phyloP scores from a whole-genome alignment of 2,797 vertebrate genomes.

The Rhynchotus rufescens region DNA sequence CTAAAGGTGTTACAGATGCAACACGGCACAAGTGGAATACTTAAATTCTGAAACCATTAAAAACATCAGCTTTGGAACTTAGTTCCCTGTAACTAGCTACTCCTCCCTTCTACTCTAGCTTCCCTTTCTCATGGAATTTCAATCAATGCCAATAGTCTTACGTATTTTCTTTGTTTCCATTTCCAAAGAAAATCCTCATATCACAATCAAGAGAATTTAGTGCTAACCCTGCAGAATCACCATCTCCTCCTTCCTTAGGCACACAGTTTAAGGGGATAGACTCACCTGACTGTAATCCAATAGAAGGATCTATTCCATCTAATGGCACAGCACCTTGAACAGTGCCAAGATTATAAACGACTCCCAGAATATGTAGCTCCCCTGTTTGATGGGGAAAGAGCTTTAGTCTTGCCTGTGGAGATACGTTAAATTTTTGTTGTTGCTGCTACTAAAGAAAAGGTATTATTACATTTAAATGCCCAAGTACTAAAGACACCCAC shows the following conservation, averaged over 20 bases:
- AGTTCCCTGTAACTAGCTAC: background rate
- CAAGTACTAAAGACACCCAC: background rate
- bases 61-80: background rate
- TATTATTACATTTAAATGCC: slow-evolving; percentile 49
- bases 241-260: background rate
- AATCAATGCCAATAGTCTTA: background rate
- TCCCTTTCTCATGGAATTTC: background rate
- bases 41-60: background rate
- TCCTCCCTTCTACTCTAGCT: background rate
- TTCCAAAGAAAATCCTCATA: background rate
- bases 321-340: slow-evolving; percentile 77
- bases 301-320: slow-evolving; percentile 80
- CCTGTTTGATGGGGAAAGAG: slow-evolving; percentile 94
- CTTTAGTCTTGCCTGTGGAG: slow-evolving; percentile 92
- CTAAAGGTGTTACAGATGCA: background rate
- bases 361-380: slow-evolving; percentile 92
- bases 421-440: slow-evolving; percentile 81
- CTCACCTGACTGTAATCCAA: slow-evolving; percentile 86
- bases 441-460: slow-evolving; percentile 70
- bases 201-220: background rate
- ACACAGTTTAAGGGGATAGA: background rate
- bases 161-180: background rate
- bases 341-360: slow-evolving; percentile 92
- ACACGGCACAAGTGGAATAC: background rate
- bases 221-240: background rate